A percentile compares a stretch with the other conserved stretches of the same genome.
phyloP scores from a whole-genome alignment of 2,888 invertebrate species.

The Eurois occulta region DNA sequence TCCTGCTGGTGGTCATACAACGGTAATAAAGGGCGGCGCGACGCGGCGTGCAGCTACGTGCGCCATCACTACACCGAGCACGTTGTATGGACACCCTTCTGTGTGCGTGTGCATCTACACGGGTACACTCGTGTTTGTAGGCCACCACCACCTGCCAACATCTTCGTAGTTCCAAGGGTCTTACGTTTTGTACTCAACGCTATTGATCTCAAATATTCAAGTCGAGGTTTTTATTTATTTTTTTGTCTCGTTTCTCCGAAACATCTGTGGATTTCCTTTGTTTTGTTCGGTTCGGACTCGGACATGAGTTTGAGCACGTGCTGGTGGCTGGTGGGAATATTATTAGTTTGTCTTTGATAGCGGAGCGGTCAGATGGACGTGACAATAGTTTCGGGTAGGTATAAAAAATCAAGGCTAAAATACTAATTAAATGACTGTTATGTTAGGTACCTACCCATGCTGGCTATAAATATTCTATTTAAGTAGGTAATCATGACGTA shows the following conservation, averaged over 20 bases:
- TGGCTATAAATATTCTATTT: neutral
- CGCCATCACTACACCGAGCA: constrained; percentile 68
- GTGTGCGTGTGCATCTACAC: constrained; percentile 64
- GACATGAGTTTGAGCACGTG: constrained; percentile 79
- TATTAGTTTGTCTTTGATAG: constrained; percentile 43
- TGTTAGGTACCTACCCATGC: neutral
- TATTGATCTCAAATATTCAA: constrained; percentile 76
- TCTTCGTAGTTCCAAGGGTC: constrained; percentile 62
- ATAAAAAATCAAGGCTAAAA: constrained; percentile 24
- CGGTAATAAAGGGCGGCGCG: constrained; percentile 80
- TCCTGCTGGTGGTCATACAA: constrained; percentile 61
- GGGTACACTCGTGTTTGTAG: constrained; percentile 47
- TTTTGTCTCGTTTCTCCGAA: constrained; percentile 74
- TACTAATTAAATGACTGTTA: constrained; percentile 1
- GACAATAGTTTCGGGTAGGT: constrained; percentile 22
- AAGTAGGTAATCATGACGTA: constrained; percentile 25
- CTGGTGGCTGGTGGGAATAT: constrained; percentile 69
- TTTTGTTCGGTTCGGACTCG: constrained; percentile 70
- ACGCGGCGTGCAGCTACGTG: constrained; percentile 77
- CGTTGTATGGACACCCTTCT: constrained; percentile 60
- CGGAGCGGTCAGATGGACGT: constrained; percentile 20
- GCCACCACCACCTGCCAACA: constrained; percentile 66
- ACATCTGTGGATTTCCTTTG: constrained; percentile 82
- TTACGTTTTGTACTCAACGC: constrained; percentile 71
- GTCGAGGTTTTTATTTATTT: constrained; percentile 73